These are phyloP conservation scores for Acleris laterana DNA, from an alignment of 2,888 invertebrate species.

Conservation along the genomic window DNA sequence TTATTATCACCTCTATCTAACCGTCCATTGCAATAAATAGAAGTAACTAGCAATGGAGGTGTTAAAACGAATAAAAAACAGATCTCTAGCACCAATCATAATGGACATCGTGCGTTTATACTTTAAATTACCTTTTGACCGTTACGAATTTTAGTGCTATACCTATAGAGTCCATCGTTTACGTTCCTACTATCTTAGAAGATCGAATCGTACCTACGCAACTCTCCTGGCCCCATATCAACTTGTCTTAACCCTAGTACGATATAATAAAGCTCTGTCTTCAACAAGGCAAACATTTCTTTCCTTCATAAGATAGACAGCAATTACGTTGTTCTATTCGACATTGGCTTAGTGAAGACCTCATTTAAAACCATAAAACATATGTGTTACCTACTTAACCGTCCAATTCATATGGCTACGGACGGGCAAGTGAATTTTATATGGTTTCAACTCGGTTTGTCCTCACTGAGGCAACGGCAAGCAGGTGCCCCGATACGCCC, in stretches of 20 bases:
- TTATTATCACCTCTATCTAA: slow-evolving; percentile 57
- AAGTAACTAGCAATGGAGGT: slow-evolving; percentile 51
- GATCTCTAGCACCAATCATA: slow-evolving; percentile 78
- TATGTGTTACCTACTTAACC: no score
- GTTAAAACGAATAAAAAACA: slow-evolving; percentile 63
- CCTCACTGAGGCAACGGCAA: no score
- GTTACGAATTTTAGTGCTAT: slow-evolving; percentile 12
- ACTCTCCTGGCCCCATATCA: slow-evolving; percentile 69
- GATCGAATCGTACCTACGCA: slow-evolving; percentile 44
- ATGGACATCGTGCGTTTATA: slow-evolving; percentile 33
- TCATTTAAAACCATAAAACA: no score
- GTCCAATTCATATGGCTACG: no score
- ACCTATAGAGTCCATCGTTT: slow-evolving; percentile 28
- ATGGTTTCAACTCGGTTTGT: no score
- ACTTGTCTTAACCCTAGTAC: slow-evolving; percentile 67
- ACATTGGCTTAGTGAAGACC: no score
- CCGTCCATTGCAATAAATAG: slow-evolving; percentile 50
- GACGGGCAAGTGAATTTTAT: no score
- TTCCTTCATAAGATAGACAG: slow-evolving; percentile 49
- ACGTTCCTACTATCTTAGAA: slow-evolving; percentile 13
- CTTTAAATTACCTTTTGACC: slow-evolving; percentile 3
- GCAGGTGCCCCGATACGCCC: slow-evolving; percentile 47
- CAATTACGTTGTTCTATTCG: slow-evolving; percentile 41
- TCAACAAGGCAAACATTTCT: slow-evolving; percentile 66
- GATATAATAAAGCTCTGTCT: slow-evolving; percentile 67